Conservation (phyloP, 2,797 vertebrate species). For the Enteromius anoplus region DNA sequence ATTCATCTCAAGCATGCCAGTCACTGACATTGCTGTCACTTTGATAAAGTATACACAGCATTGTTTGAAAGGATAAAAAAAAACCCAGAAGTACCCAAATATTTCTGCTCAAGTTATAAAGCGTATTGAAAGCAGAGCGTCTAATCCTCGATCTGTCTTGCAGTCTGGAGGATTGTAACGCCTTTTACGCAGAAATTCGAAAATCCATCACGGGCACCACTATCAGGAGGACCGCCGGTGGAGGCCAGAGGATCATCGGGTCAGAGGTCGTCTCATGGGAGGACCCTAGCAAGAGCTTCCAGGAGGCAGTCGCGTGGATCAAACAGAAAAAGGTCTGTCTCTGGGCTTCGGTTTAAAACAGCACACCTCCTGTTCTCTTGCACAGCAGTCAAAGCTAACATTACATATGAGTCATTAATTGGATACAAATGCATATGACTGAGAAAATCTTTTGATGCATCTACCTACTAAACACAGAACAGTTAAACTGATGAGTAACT, state of each 20-base stretch:
- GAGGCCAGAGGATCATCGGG: background rate
- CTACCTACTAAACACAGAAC: background rate
- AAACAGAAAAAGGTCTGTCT: conserved; percentile 75
- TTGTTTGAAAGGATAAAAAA: background rate
- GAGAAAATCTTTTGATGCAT: background rate
- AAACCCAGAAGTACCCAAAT: background rate
- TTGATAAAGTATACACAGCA: background rate
- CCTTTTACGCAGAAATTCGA: conserved; percentile 38
- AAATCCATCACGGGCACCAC: conserved; percentile 45
- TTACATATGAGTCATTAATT: background rate
- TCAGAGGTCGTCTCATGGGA: conserved; percentile 59
- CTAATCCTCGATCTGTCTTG: conserved; percentile 30
- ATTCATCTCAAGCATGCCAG: background rate
- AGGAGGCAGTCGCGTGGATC: conserved; percentile 76
- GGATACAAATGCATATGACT: background rate
- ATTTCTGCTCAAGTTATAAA: background rate
- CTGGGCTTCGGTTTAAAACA: background rate
- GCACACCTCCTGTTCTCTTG: background rate
- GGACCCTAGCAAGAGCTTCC: conserved; percentile 64
- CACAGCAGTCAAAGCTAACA: background rate
- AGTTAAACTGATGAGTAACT: background rate
- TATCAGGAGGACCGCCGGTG: conserved; percentile 52
- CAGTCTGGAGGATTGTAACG: conserved; percentile 67
- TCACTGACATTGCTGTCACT: background rate
- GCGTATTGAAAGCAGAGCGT: background rate